Conservation (phyloP, 2,797 vertebrate species). For the Apogon talboti region DNA sequence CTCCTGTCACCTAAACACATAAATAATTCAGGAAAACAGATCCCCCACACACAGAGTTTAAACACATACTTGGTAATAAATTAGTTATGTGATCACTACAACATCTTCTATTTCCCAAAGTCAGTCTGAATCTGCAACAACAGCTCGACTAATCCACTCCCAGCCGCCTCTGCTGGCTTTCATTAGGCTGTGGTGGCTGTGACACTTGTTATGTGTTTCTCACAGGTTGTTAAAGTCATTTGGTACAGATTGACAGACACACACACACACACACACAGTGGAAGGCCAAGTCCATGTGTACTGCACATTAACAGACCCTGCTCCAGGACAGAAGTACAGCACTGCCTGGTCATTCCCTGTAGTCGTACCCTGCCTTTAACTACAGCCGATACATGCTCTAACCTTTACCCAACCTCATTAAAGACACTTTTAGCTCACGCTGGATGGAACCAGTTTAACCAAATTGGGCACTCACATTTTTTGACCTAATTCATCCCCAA, state of each 20-base stretch:
- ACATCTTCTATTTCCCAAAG: constrained; percentile 25
- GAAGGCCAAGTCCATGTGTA: constrained; percentile 14
- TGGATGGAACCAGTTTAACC: constrained; percentile 20
- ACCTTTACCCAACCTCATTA: constrained; percentile 38
- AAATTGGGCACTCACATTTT: constrained; percentile 18
- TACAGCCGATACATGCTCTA: constrained; percentile 21
- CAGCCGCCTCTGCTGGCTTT: constrained; percentile 55
- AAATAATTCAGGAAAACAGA: constrained; percentile 40
- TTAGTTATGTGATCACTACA: constrained; percentile 50
- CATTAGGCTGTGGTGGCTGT: constrained; percentile 61
- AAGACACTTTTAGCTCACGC: constrained; percentile 14
- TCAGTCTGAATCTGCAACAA: constrained; percentile 32
- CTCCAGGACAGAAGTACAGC: constrained; percentile 45
- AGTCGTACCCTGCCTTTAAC: constrained; percentile 44
- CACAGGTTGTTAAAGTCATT: constrained; percentile 67
- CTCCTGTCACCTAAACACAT: constrained; percentile 33
- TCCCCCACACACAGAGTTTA: constrained; percentile 12
- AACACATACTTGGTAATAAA: constrained; percentile 49
- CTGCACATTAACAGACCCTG: constrained; percentile 20
- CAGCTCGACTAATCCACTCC: constrained; percentile 47
- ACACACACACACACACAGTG: background rate
- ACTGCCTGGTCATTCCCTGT: constrained; percentile 2
- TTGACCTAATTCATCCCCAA: constrained; percentile 1
- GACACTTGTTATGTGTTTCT: constrained; percentile 70
- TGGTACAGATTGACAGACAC: constrained; percentile 37